Conservation (phyloP, 2,113 vertebrate genomes). For the Vidua chalybeata region DNA sequence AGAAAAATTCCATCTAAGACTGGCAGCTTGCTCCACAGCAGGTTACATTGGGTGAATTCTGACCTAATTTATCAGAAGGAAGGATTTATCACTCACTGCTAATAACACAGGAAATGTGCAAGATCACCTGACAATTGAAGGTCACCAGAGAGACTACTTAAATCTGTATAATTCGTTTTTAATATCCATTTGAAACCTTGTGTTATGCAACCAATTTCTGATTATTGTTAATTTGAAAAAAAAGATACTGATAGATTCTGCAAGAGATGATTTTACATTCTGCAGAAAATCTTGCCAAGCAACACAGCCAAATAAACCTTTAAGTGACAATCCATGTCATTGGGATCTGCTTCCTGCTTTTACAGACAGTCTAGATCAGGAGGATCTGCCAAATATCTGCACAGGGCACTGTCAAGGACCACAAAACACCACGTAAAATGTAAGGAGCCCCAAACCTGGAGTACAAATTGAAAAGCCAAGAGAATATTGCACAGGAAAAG, state of each 20-base stretch:
- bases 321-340: not conserved
- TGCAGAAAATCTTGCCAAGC: not conserved
- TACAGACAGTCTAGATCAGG: not conserved
- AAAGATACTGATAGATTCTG: not conserved
- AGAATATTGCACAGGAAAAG: not conserved
- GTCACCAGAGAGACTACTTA: not conserved
- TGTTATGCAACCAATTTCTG: not conserved
- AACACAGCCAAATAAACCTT: not conserved
- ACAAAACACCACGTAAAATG: not conserved
- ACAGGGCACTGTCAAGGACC: not conserved
- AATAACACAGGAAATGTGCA: not conserved
- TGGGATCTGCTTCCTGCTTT: not conserved
- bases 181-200: not conserved
- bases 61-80: not conserved
- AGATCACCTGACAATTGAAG: not conserved
- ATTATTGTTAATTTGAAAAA: not conserved
- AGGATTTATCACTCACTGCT: not conserved
- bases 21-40: not conserved
- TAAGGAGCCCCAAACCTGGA: not conserved
- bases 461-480: not conserved
- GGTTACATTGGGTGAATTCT: not conserved
- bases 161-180: not conserved
- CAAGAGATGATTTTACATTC: not conserved
- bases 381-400: not conserved
- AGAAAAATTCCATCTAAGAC: not conserved